phyloP scores from a whole-genome alignment of 2,113 vertebrate genomes.

The Sapajus apella region DNA sequence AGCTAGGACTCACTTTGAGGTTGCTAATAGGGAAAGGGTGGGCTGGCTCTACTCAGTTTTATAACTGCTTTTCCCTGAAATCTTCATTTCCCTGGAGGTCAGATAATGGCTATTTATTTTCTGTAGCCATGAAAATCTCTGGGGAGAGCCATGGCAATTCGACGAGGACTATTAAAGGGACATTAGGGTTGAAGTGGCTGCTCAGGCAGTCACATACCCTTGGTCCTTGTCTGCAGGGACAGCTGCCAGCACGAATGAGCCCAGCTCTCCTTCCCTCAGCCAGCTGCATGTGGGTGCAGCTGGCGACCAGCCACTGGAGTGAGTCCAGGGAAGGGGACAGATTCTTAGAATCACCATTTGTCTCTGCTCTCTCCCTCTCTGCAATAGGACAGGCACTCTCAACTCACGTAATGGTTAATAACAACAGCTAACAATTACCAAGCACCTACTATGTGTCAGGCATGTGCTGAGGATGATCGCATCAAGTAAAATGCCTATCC shows the following conservation, averaged over 20 bases:
- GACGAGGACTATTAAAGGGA: constrained; percentile 61
- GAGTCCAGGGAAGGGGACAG: neutral
- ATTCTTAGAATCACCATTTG: neutral
- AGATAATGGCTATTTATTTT: constrained; percentile 53
- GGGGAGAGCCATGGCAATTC: constrained; percentile 41
- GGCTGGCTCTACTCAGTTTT: neutral
- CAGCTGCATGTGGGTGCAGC: neutral
- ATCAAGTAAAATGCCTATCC: neutral
- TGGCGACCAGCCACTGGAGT: neutral
- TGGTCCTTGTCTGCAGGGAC: neutral
- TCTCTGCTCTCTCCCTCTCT: neutral
- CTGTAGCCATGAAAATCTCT: constrained; percentile 45
- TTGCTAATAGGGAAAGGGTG: neutral
- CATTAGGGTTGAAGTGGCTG: constrained; percentile 31
- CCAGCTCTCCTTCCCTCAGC: neutral
- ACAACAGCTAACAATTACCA: neutral
- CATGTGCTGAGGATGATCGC: neutral
- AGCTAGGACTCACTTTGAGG: neutral
- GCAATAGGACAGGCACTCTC: neutral
- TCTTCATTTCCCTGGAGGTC: constrained; percentile 56
- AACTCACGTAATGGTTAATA: neutral
- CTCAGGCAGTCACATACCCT: constrained; percentile 14
- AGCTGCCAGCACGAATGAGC: neutral
- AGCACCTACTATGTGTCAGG: neutral
- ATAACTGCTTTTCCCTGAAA: constrained; percentile 53